Evolutionary conservation across 1,140 invertebrate species (phyloP).

Genomic region (Gryon sp.): DNA sequence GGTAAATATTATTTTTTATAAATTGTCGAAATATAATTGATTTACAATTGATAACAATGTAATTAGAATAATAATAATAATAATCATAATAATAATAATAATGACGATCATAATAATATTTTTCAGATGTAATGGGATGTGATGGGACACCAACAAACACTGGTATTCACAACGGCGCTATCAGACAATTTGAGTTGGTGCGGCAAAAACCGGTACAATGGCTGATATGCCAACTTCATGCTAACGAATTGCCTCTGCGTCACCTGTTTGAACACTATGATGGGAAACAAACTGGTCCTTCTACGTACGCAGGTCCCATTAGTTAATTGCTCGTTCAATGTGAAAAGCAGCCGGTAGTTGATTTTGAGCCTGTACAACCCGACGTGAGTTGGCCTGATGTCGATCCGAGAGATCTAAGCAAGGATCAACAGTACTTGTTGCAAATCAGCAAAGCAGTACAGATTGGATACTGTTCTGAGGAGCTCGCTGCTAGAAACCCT

Average conservation of each 20-base stretch:
- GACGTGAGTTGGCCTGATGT: constrained; percentile 37
- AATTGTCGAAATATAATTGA: constrained; percentile 36
- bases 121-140: constrained; percentile 62
- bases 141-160: constrained; percentile 69
- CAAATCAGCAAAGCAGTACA: constrained; percentile 58
- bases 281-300: constrained; percentile 62
- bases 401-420: constrained; percentile 52
- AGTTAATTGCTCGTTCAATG: constrained; percentile 54
- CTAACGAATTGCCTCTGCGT: constrained; percentile 66
- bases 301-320: constrained; percentile 33
- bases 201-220: constrained; percentile 54
- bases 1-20: constrained; percentile 11
- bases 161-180: constrained; percentile 62
- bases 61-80: too few species aligned
- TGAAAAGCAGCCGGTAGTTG: constrained; percentile 47
- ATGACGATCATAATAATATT: constrained; percentile 5
- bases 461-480: constrained; percentile 54
- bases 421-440: constrained; percentile 67
- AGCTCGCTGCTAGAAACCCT: constrained; percentile 63
- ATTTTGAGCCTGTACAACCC: constrained; percentile 50
- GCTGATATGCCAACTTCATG: constrained; percentile 66
- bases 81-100: too few species aligned
- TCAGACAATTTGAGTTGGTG: constrained; percentile 51
- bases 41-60: too few species aligned
- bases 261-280: constrained; percentile 66